phyloP scores from a whole-genome alignment of 2,888 invertebrate genomes.

The Aethes cnicana region DNA sequence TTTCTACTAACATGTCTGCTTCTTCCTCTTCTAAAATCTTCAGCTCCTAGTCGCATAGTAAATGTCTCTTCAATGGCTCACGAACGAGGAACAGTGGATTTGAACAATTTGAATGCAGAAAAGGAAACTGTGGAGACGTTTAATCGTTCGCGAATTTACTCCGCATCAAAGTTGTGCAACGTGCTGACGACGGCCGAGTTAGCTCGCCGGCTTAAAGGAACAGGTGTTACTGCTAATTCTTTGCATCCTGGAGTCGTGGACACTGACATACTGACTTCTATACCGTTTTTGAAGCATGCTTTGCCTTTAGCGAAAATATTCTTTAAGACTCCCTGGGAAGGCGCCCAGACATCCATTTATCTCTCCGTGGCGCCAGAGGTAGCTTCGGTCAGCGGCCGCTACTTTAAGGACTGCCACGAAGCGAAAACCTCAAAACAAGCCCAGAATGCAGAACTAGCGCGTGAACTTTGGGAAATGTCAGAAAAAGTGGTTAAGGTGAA shows the following conservation, averaged over 20 bases:
- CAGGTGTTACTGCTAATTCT: conserved; percentile 88
- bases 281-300: not conserved
- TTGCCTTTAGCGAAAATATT: conserved; percentile 7
- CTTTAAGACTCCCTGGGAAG: conserved; percentile 30
- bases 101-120: conserved; percentile 51
- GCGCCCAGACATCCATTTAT: conserved; percentile 65
- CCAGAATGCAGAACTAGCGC: conserved; percentile 60
- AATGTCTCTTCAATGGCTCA: conserved; percentile 62
- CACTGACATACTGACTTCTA: conserved; percentile 75
- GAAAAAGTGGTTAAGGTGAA: conserved; percentile 11
- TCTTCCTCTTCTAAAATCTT: conserved; percentile 51
- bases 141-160: conserved; percentile 37
- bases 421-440: conserved; percentile 59
- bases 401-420: conserved; percentile 76
- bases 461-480: conserved; percentile 21
- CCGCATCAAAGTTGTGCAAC: conserved; percentile 88
- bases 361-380: conserved; percentile 63
- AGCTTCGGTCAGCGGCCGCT: conserved; percentile 75
- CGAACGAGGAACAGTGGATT: conserved; percentile 46
- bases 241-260: conserved; percentile 91
- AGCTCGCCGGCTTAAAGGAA: conserved; percentile 84
- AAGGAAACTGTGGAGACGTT: conserved; percentile 40
- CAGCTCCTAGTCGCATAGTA: conserved; percentile 56
- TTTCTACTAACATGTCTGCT: conserved; percentile 84
- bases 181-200: conserved; percentile 88